These are phyloP conservation scores for Sinonovacula constricta DNA, from an alignment of 1,140 invertebrate genomes.

Conservation along the genomic window DNA sequence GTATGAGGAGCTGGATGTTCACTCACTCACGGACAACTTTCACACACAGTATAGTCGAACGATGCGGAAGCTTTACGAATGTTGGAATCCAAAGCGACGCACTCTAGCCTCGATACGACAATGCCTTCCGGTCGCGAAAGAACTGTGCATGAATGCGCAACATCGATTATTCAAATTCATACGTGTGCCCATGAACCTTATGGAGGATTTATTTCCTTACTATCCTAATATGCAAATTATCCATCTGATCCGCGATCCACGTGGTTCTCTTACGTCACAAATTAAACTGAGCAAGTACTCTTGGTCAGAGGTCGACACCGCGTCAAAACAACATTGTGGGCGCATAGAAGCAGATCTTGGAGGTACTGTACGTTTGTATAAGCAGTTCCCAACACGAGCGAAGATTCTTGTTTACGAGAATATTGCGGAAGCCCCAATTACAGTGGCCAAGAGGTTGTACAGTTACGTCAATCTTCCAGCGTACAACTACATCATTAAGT, in stretches of 20 bases:
- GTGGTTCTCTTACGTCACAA: not conserved
- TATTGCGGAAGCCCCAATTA: not conserved
- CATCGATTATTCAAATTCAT: conserved; percentile 50
- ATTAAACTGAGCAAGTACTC: not conserved
- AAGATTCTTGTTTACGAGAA: not conserved
- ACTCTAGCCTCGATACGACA: not conserved
- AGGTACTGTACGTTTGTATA: not conserved
- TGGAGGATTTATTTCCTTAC: conserved; percentile 31
- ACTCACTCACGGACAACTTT: conserved; percentile 30
- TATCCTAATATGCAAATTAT: conserved; percentile 46
- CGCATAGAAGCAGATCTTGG: not conserved
- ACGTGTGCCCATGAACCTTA: conserved; percentile 32
- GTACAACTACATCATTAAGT: not conserved
- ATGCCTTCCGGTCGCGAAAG: conserved; percentile 27
- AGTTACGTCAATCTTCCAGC: not conserved
- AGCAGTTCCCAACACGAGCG: not conserved
- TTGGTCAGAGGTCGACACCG: not conserved
- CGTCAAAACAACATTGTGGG: not conserved
- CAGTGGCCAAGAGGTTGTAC: not conserved
- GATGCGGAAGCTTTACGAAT: conserved; percentile 10
- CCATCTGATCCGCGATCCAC: conserved; percentile 38
- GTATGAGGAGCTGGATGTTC: conserved; percentile 7
- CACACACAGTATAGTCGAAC: conserved; percentile 17
- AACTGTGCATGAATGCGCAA: conserved; percentile 20
- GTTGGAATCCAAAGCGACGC: conserved; percentile 12